Evolutionary conservation across 2,888 invertebrate genomes (phyloP), one percentile per base, ranked within the genome.

Genomic region (Acleris sparsana): DNA sequence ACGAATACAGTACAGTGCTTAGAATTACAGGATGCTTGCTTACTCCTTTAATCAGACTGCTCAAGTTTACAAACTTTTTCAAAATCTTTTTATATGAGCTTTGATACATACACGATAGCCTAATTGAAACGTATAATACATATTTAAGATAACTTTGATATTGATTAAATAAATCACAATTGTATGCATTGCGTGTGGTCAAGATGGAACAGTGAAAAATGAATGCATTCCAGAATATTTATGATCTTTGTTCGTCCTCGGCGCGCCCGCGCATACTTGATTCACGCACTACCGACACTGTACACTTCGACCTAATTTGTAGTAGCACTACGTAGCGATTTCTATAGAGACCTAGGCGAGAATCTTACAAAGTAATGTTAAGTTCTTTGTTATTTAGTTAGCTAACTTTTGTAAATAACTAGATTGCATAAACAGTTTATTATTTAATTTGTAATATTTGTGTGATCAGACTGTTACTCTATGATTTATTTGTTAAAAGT

Each of bases 351-450:
- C 84, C 82, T 82, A 82, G 83, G 83, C 86, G 81, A 53, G 69
- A 67, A 82, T 80, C 83, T 82, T 86, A 87, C 85, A 86, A 87
- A 88, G 81, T 89, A 89, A 87, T 82, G 74, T 87, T 89, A 90
- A 82, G 87, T 85, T 88, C 85, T 86, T 91, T 92, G 92, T 92
- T 92, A 92, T 92, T 92, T 92, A 92, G 92, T 92, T 92, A 91
- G 89, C 86, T 92, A 92, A 92, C 91, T 84, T 85, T 85, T 92
- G 92, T 92, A 92, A 89, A 92, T 92, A 92, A 88, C 85, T 92
- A 91, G 89, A 90, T 84, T 82, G 83, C 88, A 86, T 87, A 87
- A 88, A 87, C 82, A 82, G 79, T 78, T 78, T 87, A 86, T 87
- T 87, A 90, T 92, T 92, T 92, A 92, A 91, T 91, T 90, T 90